Conservation (phyloP, 2,113 vertebrate genomes). For the Neogobius melanostomus region DNA sequence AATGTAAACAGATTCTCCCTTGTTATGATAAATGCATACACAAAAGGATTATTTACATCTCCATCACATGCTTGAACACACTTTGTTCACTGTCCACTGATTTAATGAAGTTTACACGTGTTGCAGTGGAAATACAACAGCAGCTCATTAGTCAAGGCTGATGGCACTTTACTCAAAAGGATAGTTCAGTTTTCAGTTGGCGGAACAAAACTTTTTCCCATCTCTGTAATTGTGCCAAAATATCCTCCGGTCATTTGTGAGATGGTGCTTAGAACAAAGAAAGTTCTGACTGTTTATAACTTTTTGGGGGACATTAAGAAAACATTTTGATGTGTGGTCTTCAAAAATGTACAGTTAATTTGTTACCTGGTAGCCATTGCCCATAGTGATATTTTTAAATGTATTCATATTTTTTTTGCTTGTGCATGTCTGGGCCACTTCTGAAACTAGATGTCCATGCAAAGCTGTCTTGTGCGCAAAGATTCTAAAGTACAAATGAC, state of each 20-base stretch:
- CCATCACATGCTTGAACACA: slow-evolving; percentile 11
- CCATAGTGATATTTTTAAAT: too few species aligned
- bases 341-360: too few species aligned
- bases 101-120: slow-evolving; percentile 4
- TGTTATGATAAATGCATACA: slow-evolving; percentile 1
- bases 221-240: not conserved
- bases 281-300: not conserved
- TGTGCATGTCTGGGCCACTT: too few species aligned
- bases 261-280: not conserved
- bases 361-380: too few species aligned
- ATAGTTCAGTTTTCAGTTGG: slow-evolving; percentile 16
- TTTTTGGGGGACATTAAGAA: too few species aligned
- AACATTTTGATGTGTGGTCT: not conserved
- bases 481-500: too few species aligned
- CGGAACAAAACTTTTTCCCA: not conserved
- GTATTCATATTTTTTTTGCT: too few species aligned
- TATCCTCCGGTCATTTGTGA: not conserved
- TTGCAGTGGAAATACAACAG: slow-evolving; percentile 1
- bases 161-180: slow-evolving; percentile 10
- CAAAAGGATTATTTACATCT: not conserved
- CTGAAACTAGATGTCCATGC: too few species aligned
- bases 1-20: slow-evolving; percentile 27
- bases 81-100: slow-evolving; percentile 1
- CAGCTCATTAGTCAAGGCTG: slow-evolving; percentile 33
- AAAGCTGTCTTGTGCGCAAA: too few species aligned